phyloP scores from a whole-genome alignment of 2,888 invertebrate genomes.

The Drosophila villosipedis region DNA sequence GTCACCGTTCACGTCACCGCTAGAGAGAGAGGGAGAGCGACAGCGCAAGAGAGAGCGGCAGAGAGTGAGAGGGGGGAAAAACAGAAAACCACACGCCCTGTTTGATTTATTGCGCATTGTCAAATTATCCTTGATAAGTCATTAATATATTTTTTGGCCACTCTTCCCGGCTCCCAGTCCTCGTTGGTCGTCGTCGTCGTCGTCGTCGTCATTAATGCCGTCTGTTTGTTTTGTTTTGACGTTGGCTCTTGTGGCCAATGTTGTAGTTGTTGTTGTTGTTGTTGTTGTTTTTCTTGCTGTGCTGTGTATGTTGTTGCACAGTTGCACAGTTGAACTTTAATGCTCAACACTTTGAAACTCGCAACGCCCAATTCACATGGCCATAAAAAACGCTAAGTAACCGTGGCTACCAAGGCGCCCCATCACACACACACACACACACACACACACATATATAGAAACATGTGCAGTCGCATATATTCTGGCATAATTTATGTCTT shows the following conservation, averaged over 20 bases:
- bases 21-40: neutral
- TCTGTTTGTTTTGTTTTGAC: constrained; percentile 65
- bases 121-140: constrained; percentile 86
- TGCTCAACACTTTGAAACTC: constrained; percentile 60
- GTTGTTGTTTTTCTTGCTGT: constrained; percentile 12
- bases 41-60: neutral
- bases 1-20: constrained; percentile 29
- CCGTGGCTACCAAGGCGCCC: constrained; percentile 45
- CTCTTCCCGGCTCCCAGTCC: constrained; percentile 26
- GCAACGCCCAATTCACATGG: constrained; percentile 66
- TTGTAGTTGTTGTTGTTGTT: constrained; percentile 11
- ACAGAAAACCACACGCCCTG: constrained; percentile 67
- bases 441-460: neutral
- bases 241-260: constrained; percentile 59
- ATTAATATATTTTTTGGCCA: constrained; percentile 83
- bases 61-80: neutral
- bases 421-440: constrained; percentile 24
- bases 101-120: constrained; percentile 85
- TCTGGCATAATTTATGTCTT: constrained; percentile 70
- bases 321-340: constrained; percentile 64
- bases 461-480: neutral
- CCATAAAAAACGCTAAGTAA: constrained; percentile 69
- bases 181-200: constrained; percentile 27
- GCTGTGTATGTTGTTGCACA: constrained; percentile 17
- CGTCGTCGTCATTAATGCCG: constrained; percentile 52